Evolutionary conservation across 2,888 invertebrate species (phyloP), one percentile per base, ranked within the genome.

Genomic region (Deroplatys truncata): DNA sequence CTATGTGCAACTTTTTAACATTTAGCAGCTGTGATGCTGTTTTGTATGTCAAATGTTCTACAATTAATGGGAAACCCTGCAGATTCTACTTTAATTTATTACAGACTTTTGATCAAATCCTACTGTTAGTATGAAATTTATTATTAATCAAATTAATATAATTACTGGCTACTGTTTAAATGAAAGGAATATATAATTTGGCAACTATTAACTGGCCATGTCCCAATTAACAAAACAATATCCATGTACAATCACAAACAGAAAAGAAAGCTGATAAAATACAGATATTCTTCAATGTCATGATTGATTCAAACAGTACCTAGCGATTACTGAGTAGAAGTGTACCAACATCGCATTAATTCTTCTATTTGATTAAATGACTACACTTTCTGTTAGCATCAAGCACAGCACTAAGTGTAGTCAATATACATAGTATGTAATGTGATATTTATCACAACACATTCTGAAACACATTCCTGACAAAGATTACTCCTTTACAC

Each of bases 181-280:
- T 56, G 56, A 20, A 85, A 89, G 85, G 35, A 86, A 82, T 85
- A 82, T 28, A 85, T 84, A 29, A 28, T 88, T 88, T 88, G 88
- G 88, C 88, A 88, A 88, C 29, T 84, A 85, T n/a, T n/a, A 31
- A 89, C 89, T 89, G 89, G 83, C 89, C 85, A 85, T 83, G 56
- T 83, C 86, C 89, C 35, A 89, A 89, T 72, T 72, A 72, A 72
- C 25, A 25, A 72, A 72, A 72, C 20, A 72, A 25, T 72, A 72
- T 20, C 56, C 56, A 72, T 7, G 56, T 25, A 20, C 25, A 25
- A 15, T 72, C 56, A 72, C 56, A 72, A 72, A 72, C 56, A 72
- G 25, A 72, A 72, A 72, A 72, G 25, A 72, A 72, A 72, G 0
- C 16, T 25, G 56, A 25, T 72, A 72, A 72, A 72, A 72, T 72